phyloP scores from a whole-genome alignment of 2,113 vertebrate species.

The Dasypus novemcinctus region DNA sequence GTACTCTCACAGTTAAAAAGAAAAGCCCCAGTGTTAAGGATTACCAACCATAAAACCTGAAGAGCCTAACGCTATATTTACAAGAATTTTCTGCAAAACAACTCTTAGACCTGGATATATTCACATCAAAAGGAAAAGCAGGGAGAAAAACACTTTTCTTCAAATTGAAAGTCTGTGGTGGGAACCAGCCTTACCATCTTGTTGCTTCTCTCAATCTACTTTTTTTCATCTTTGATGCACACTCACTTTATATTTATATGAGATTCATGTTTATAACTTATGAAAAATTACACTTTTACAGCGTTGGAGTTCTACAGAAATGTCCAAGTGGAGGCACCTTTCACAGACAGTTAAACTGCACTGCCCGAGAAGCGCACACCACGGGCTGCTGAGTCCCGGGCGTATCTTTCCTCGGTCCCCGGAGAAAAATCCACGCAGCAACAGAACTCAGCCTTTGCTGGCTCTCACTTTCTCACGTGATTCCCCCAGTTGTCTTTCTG shows the following conservation, averaged over 20 bases:
- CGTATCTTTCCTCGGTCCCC: neutral
- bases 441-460: neutral
- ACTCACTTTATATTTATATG: neutral
- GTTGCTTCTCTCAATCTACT: neutral
- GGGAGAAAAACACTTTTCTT: neutral
- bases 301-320: neutral
- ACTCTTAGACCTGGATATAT: neutral
- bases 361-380: neutral
- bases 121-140: neutral
- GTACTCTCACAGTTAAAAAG: neutral
- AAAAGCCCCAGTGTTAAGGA: neutral
- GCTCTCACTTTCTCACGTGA: neutral
- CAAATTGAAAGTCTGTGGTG: neutral
- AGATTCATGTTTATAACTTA: neutral
- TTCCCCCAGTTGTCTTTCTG: neutral
- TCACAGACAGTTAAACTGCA: neutral
- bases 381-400: neutral
- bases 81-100: slow-evolving; percentile 19
- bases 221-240: neutral
- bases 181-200: neutral
- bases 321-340: neutral
- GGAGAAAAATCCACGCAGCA: neutral
- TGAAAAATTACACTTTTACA: neutral
- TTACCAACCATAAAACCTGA: neutral
- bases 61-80: neutral